Evolutionary conservation across 2,888 invertebrate genomes (phyloP).

Genomic region (Merodon equestris): DNA sequence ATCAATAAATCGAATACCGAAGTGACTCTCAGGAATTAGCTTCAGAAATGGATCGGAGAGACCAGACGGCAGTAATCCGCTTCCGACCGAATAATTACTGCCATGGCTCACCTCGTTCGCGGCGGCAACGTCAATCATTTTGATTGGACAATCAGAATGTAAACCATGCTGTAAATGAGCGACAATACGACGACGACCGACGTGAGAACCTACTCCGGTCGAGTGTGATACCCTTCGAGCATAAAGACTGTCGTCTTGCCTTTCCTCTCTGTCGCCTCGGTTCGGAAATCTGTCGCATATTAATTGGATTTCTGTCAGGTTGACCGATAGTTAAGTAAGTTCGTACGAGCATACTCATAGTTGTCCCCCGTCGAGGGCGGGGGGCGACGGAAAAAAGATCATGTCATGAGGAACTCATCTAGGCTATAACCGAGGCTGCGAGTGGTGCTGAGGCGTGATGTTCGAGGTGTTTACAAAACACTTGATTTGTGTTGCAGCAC

Average conservation of each 20-base stretch:
- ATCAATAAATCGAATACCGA: conserved; percentile 43
- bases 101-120: neutral
- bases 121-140: conserved; percentile 55
- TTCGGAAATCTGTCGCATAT: conserved; percentile 25
- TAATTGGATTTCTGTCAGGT: conserved; percentile 50
- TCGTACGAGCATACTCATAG: conserved; percentile 3
- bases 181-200: neutral
- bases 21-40: conserved; percentile 31
- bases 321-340: conserved; percentile 46
- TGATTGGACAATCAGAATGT: conserved; percentile 53
- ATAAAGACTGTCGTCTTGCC: too few species aligned
- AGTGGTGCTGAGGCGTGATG: neutral
- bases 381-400: conserved; percentile 15
- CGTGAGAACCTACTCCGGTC: conserved; percentile 46
- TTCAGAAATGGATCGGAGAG: too few species aligned
- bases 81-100: conserved; percentile 18
- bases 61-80: conserved; percentile 44
- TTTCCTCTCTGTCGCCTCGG: conserved; percentile 17
- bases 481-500: conserved; percentile 45
- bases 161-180: conserved; percentile 19
- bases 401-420: conserved; percentile 15
- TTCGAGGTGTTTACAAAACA: conserved; percentile 48
- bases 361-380: conserved; percentile 39
- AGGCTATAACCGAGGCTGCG: conserved; percentile 24
- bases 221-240: conserved; percentile 31